Percentiles rank a stretch among this genome's conserved stretches.
Evolutionary conservation across 2,888 invertebrate species (phyloP).

Genomic region (Venustoraphidia nigricollis): DNA sequence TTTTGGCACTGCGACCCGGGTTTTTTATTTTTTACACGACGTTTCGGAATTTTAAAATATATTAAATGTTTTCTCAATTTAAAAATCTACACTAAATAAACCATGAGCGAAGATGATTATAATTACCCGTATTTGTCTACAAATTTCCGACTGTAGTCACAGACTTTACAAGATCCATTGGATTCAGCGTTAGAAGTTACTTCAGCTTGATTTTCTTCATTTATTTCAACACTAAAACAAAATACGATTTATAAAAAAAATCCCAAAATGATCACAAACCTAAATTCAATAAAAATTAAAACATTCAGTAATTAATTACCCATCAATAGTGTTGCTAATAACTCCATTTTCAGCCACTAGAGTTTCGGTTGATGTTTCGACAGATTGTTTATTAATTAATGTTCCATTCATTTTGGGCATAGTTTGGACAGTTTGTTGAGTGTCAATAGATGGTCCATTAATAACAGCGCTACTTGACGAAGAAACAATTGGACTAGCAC

Average conservation of each 20-base stretch:
- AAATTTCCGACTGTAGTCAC: constrained; percentile 21
- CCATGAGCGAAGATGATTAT: constrained; percentile 9
- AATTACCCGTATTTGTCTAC: constrained; percentile 16
- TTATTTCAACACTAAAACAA: no score
- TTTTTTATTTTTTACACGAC: no score
- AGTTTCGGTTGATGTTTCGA: constrained; percentile 37
- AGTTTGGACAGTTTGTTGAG: neutral
- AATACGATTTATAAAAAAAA: neutral
- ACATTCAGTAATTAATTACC: neutral
- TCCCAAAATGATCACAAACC: neutral
- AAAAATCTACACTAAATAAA: no score
- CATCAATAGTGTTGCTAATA: constrained; percentile 3
- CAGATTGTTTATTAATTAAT: constrained; percentile 16
- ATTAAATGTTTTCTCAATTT: no score
- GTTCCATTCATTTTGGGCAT: neutral
- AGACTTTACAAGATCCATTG: constrained; percentile 21
- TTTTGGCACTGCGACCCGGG: no score
- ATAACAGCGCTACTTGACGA: neutral
- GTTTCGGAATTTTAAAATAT: no score
- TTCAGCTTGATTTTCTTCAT: no score
- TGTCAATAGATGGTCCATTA: neutral
- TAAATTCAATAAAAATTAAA: neutral
- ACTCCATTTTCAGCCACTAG: constrained; percentile 26
- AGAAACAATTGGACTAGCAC: neutral
- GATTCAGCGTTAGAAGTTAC: neutral